phyloP scores from a whole-genome alignment of 2,113 vertebrate genomes.

The Lagopus leucura region DNA sequence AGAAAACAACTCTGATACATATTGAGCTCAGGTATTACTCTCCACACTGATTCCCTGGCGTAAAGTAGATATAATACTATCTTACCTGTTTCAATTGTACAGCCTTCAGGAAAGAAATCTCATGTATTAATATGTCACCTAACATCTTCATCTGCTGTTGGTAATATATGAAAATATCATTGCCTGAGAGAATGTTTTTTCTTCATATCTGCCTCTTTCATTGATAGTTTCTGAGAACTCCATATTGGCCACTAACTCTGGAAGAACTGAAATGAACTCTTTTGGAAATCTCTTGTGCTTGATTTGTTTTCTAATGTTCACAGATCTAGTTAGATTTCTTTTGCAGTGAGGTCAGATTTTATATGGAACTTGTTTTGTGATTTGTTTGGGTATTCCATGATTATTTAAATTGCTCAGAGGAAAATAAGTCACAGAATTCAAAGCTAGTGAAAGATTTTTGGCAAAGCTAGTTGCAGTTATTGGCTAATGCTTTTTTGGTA shows the following conservation, averaged over 20 bases:
- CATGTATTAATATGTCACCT: neutral
- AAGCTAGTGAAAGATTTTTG: neutral
- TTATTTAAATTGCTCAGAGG: neutral
- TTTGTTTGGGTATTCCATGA: neutral
- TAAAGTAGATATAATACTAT: neutral
- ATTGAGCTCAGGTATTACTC: neutral
- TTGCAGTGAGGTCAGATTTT: neutral
- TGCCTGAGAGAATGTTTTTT: neutral
- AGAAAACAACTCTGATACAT: neutral
- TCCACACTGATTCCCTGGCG: neutral
- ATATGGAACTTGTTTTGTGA: neutral
- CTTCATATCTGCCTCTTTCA: neutral
- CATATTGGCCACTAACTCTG: neutral
- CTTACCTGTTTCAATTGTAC: neutral
- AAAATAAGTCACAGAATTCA: neutral
- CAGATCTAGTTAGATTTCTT: neutral
- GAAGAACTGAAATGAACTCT: neutral
- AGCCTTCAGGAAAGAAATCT: neutral
- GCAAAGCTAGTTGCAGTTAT: neutral
- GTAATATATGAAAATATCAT: neutral
- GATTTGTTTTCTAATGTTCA: neutral
- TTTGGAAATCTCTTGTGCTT: neutral
- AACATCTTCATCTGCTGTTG: neutral
- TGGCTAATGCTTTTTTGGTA: neutral
- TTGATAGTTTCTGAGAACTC: neutral